Evolutionary conservation across 2,888 invertebrate species (phyloP).

Genomic region (Aspidapion aeneum): DNA sequence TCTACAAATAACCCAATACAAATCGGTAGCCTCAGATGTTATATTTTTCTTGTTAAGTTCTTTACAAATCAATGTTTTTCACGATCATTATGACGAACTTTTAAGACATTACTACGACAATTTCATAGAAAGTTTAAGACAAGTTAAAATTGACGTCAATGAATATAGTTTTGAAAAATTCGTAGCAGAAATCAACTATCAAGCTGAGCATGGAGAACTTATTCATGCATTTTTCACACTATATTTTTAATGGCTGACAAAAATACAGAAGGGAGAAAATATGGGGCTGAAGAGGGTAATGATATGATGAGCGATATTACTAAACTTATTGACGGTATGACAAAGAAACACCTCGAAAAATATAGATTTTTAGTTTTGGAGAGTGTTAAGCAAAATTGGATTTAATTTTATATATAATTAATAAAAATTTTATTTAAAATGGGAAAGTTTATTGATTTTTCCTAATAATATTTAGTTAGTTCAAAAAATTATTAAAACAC

Average conservation of each 20-base stretch:
- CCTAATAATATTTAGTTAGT: no score
- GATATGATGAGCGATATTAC: not conserved
- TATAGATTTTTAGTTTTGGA: not conserved
- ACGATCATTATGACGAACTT: slow-evolving; percentile 13
- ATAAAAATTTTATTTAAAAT: no score
- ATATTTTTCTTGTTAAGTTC: slow-evolving; percentile 16
- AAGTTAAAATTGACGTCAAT: slow-evolving; percentile 7
- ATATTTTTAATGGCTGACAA: not conserved
- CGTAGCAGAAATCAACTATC: not conserved
- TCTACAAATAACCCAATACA: slow-evolving; percentile 9
- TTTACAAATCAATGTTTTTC: not conserved
- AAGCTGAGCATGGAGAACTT: not conserved
- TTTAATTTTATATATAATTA: no score
- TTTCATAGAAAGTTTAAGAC: slow-evolving; percentile 9
- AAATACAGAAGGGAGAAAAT: not conserved
- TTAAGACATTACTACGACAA: slow-evolving; percentile 13
- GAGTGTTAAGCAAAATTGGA: not conserved
- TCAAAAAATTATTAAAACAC: no score
- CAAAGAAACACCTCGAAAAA: not conserved
- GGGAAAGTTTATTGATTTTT: no score
- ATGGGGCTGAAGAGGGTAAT: not conserved
- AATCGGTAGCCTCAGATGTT: slow-evolving; percentile 9
- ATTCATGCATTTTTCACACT: not conserved
- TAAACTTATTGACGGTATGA: not conserved
- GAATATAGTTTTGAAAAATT: not conserved